Conservation (phyloP, 2,797 vertebrate species). For the Ibycter americanus region DNA sequence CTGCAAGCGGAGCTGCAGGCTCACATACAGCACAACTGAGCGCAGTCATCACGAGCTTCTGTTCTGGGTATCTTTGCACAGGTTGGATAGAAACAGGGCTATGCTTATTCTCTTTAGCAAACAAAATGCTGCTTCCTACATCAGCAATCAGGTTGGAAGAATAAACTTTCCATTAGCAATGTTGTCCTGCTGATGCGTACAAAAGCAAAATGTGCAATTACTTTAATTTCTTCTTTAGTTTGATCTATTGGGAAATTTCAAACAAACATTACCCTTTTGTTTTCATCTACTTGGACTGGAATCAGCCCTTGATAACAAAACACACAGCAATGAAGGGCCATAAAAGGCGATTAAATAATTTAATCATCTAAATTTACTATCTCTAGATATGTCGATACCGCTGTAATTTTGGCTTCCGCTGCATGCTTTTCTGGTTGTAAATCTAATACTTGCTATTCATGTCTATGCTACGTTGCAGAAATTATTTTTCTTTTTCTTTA, state of each 20-base stretch:
- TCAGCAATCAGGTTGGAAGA: neutral
- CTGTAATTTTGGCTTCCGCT: neutral
- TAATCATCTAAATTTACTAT: constrained; percentile 23
- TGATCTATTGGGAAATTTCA: constrained; percentile 9
- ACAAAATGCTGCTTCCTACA: neutral
- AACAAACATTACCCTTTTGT: neutral
- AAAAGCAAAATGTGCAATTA: neutral
- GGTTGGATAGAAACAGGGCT: neutral
- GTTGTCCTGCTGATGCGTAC: neutral
- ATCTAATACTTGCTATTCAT: neutral
- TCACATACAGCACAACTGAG: fast-evolving
- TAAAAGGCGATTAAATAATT: constrained; percentile 30
- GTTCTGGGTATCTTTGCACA: neutral
- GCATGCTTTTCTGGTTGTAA: neutral
- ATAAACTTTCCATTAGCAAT: neutral
- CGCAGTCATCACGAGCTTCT: fast-evolving
- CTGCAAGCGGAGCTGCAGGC: neutral
- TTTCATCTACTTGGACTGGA: neutral
- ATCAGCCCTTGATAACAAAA: neutral
- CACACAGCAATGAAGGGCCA: neutral
- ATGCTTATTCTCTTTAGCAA: neutral
- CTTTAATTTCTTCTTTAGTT: constrained; percentile 13
- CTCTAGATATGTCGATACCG: neutral
- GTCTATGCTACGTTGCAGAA: neutral
- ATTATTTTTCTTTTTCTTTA: neutral